Base-by-base conservation (phyloP, 2,113 vertebrate genomes). In the Psettodes erumei region DNA sequence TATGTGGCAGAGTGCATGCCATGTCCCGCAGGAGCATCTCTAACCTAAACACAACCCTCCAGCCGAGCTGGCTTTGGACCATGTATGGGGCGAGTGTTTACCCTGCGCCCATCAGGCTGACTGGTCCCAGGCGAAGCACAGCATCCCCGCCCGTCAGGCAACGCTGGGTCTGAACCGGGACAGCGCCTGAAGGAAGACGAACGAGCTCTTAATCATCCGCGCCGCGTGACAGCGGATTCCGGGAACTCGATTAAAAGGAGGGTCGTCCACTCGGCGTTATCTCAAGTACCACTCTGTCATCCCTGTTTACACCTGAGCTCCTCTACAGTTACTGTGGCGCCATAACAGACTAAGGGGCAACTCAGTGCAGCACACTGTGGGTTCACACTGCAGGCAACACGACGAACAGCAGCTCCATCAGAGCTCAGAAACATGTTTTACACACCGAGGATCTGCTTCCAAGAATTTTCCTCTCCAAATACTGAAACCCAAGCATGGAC, bases 11-110 rank as follows among this genome's bases (percentile, higher is more conserved):
- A 65, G 69, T 71, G 62, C 47, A 12, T 88, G 88, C 85, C 91
- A 88, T 25, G 85, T 77, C 63, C 75, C 62, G 38, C 65, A 32
- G 45, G 51, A 67, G 68, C 53, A 19, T 61, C 77, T 72, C 47
- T 15, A 75, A 82, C 62, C 81, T 65, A 90, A 84, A 91, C 87
- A 81, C 79, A 71, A 77, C 69, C 77, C n/a, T 60, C 60, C 58
- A 37, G n/a, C 0, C 10, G 40, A 25, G 77, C 85, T 10, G 77
- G 81, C 64, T 67, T 10, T 55, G 71, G 75, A 79, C 90, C 91
- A 89, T 91, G 87, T 91, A 90, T 61, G 89, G 89, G 75, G 30
- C 2, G 70, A 81, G 61, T 86, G 80, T 89, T 90, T 85, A 89
- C 82, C 75, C 82, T 1, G 71, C 56, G 18, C 27, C 79, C 62